These are phyloP conservation scores for Teleiodes luculella DNA, from an alignment of 2,888 invertebrate genomes.

Conservation along the genomic window DNA sequence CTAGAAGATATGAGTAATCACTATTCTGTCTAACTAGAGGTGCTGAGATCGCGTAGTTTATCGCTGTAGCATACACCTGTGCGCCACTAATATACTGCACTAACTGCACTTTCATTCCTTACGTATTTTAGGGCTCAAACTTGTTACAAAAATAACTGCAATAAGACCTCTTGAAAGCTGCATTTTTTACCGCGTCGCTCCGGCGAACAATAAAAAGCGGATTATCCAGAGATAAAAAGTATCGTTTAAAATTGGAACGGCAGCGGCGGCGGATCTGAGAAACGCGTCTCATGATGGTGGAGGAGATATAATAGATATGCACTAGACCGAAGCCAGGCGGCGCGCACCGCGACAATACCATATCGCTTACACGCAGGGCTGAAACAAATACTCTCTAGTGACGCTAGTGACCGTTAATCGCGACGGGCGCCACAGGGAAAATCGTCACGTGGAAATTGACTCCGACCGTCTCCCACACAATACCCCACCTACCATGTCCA, in stretches of 20 bases:
- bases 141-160: slow-evolving; percentile 7
- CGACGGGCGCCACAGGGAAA: slow-evolving; percentile 64
- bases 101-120: neutral
- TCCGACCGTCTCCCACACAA: slow-evolving; percentile 30
- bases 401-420: slow-evolving; percentile 63
- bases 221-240: slow-evolving; percentile 47
- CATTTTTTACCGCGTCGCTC: slow-evolving; percentile 26
- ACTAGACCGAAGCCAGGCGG: slow-evolving; percentile 67
- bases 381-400: slow-evolving; percentile 64
- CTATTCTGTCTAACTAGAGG: slow-evolving; percentile 6
- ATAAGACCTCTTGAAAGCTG: slow-evolving; percentile 6
- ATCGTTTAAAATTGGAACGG: slow-evolving; percentile 63
- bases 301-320: slow-evolving; percentile 70
- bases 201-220: slow-evolving; percentile 55
- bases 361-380: slow-evolving; percentile 68
- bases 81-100: neutral
- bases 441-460: slow-evolving; percentile 62
- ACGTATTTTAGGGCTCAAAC: neutral
- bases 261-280: slow-evolving; percentile 54
- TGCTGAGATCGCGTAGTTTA: neutral
- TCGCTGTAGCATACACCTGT: neutral
- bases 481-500: slow-evolving; percentile 8
- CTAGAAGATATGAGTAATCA: slow-evolving; percentile 19
- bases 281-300: slow-evolving; percentile 48
- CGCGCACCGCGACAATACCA: slow-evolving; percentile 65